Conservation (phyloP, 2,113 vertebrate genomes). For the Taxidea taxus region DNA sequence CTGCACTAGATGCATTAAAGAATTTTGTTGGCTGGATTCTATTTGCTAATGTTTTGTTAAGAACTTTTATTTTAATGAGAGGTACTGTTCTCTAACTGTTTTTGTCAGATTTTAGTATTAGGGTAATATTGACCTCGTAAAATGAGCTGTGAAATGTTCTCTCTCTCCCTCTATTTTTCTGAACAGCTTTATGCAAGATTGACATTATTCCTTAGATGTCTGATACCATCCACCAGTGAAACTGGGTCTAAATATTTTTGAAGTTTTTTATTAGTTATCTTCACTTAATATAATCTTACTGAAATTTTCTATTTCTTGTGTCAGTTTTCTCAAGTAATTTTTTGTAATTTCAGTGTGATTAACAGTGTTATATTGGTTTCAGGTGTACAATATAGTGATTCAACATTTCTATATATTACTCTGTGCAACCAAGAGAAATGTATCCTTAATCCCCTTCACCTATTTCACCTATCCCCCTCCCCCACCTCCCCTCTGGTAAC, state of each 20-base stretch:
- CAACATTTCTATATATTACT: neutral
- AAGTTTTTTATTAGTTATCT: neutral
- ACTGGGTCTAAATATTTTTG: neutral
- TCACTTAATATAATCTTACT: neutral
- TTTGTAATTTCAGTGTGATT: neutral
- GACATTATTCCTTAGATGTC: neutral
- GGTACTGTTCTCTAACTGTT: neutral
- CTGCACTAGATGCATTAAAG: neutral
- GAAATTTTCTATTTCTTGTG: neutral
- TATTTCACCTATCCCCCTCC: neutral
- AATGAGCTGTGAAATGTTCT: neutral
- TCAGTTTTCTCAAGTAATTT: neutral
- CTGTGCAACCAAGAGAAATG: neutral
- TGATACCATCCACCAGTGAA: neutral
- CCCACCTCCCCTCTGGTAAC: neutral
- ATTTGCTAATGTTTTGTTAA: neutral
- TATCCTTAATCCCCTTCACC: neutral
- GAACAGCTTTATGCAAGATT: neutral
- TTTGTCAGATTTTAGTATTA: neutral
- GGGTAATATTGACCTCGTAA: neutral
- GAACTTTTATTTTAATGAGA: neutral
- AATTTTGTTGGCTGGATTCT: neutral
- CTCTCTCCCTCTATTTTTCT: neutral
- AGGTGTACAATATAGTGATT: neutral
- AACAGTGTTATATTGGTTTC: neutral